phyloP scores from a whole-genome alignment of 2,888 invertebrate species.

The Anticlea derivata region DNA sequence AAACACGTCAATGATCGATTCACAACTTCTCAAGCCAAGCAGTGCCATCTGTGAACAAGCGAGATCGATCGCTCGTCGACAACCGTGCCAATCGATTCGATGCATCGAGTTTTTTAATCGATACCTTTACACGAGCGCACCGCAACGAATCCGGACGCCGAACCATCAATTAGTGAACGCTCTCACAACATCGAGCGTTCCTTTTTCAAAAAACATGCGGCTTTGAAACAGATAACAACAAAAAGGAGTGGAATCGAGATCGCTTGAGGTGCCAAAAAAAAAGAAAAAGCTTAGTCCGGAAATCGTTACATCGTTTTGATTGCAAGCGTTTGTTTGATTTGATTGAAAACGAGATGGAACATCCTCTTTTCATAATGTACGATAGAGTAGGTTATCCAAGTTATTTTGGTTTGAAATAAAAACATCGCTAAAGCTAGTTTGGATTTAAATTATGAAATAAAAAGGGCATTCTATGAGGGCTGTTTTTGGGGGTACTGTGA shows the following conservation, averaged over 20 bases:
- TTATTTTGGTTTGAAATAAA: constrained; percentile 9
- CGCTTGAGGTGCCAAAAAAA: constrained; percentile 65
- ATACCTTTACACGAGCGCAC: constrained; percentile 56
- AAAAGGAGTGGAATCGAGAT: constrained; percentile 54
- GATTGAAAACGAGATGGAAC: constrained; percentile 53
- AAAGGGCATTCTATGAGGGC: too few species aligned
- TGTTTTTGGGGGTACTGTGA: too few species aligned
- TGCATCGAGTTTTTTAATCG: constrained; percentile 61
- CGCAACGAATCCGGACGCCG: constrained; percentile 62
- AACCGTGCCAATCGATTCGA: constrained; percentile 68
- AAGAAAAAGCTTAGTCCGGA: constrained; percentile 55
- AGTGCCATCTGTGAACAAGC: constrained; percentile 68
- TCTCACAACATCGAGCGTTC: constrained; percentile 63
- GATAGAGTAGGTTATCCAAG: constrained; percentile 17
- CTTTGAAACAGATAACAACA: constrained; percentile 62
- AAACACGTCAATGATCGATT: constrained; percentile 51
- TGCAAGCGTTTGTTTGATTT: constrained; percentile 60
- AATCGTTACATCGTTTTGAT: constrained; percentile 69
- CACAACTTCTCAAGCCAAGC: constrained; percentile 44
- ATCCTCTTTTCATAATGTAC: constrained; percentile 31
- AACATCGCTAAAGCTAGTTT: constrained; percentile 3
- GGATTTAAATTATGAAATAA: too few species aligned
- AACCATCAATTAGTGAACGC: constrained; percentile 76
- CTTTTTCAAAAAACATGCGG: constrained; percentile 69
- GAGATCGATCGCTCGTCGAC: constrained; percentile 62